phyloP scores from a whole-genome alignment of 2,888 invertebrate genomes.

The Hypena proboscidalis region DNA sequence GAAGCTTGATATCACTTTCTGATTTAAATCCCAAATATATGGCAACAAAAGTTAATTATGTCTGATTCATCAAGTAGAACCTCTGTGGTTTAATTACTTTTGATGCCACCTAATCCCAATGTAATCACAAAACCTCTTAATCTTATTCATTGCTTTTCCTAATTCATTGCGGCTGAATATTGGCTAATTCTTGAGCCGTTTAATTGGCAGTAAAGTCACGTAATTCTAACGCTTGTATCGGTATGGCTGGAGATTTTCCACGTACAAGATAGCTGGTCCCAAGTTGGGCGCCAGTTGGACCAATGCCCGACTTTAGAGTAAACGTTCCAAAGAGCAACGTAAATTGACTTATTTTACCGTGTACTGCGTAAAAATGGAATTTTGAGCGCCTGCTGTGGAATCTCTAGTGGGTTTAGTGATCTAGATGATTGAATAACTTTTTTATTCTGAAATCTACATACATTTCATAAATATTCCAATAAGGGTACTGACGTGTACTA shows the following conservation, averaged over 20 bases:
- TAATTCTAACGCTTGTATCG: conserved; percentile 30
- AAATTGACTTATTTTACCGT: conserved; percentile 40
- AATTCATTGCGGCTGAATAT: conserved; percentile 31
- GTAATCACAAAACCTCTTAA: neutral
- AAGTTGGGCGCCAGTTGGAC: conserved; percentile 40
- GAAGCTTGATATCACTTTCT: no score
- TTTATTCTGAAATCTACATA: no score
- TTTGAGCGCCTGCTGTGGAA: neutral
- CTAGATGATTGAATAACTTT: no score
- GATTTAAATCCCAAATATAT: no score
- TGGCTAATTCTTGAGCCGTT: conserved; percentile 22
- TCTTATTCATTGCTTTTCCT: conserved; percentile 6
- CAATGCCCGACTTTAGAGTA: conserved; percentile 30
- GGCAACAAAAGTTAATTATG: no score
- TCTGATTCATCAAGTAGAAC: no score
- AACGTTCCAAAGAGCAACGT: conserved; percentile 23
- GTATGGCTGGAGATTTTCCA: conserved; percentile 25
- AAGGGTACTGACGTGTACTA: no score
- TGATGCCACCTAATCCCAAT: no score
- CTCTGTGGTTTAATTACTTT: no score
- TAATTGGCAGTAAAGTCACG: conserved; percentile 40
- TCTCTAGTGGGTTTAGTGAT: no score
- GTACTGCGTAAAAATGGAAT: conserved; percentile 7
- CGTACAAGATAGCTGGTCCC: conserved; percentile 20
- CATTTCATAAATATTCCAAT: no score